Conservation (phyloP, 1,140 invertebrate genomes). For the Drosophila ercepeae region DNA sequence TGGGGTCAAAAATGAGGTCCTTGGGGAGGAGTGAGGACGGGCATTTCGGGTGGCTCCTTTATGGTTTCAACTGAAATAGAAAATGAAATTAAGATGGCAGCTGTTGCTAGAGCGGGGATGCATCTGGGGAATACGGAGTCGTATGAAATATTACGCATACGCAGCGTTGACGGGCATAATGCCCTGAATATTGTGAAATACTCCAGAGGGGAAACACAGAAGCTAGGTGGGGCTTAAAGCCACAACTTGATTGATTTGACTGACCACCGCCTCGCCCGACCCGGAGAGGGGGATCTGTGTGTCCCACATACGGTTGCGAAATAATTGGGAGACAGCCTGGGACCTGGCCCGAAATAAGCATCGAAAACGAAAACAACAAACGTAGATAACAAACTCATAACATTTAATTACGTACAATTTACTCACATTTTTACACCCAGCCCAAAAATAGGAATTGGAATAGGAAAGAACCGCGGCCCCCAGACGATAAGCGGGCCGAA, state of each 20-base stretch:
- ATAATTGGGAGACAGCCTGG: constrained; percentile 44
- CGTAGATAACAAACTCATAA: constrained; percentile 76
- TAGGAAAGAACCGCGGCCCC: neutral
- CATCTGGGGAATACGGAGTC: constrained; percentile 41
- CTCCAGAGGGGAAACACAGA: neutral
- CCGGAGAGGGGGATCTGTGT: neutral
- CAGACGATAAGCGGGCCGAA: constrained; percentile 21
- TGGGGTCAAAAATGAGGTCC: neutral
- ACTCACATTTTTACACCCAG: constrained; percentile 68
- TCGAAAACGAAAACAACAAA: constrained; percentile 19
- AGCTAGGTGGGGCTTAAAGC: constrained; percentile 1
- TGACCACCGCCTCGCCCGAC: constrained; percentile 2
- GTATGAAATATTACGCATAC: constrained; percentile 73
- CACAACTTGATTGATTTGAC: constrained; percentile 64
- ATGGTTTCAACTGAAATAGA: constrained; percentile 62
- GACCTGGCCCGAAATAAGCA: constrained; percentile 28
- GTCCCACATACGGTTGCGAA: constrained; percentile 24
- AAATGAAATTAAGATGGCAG: constrained; percentile 56
- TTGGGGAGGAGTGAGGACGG: constrained; percentile 4
- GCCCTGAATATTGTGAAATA: constrained; percentile 51
- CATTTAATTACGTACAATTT: constrained; percentile 80
- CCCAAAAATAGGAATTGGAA: constrained; percentile 36
- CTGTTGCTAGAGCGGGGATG: constrained; percentile 15
- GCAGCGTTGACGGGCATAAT: constrained; percentile 28
- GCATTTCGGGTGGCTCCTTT: constrained; percentile 47